Percentiles rank a stretch among this genome's conserved stretches.
Conservation (phyloP, 2,113 vertebrate genomes). For the Nettapus auritus region DNA sequence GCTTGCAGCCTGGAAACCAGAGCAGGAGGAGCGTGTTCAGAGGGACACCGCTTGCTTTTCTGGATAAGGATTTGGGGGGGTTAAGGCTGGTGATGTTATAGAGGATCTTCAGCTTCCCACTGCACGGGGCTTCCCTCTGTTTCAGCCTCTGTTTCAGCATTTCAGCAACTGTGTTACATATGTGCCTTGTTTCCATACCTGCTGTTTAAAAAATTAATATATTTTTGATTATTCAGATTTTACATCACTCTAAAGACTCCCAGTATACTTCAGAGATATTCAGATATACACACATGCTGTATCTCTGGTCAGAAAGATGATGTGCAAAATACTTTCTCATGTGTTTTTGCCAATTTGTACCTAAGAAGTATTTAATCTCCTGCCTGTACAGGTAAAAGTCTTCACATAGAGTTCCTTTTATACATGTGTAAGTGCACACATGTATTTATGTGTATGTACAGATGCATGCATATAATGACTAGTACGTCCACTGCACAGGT, state of each 20-base stretch:
- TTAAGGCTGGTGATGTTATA: background rate
- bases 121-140: background rate
- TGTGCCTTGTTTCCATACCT: background rate
- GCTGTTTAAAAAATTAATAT: accelerated
- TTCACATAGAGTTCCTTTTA: background rate
- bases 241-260: accelerated
- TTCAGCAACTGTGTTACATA: accelerated
- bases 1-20: background rate
- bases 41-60: background rate
- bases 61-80: accelerated
- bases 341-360: background rate
- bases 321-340: background rate
- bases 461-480: background rate
- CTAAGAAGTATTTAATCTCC: background rate
- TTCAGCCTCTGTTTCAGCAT: accelerated
- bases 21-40: background rate
- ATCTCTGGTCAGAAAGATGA: background rate
- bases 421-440: too few relatives aligned
- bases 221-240: background rate
- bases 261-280: accelerated
- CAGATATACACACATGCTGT: accelerated
- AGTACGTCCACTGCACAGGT: too few relatives aligned
- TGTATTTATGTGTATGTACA: background rate
- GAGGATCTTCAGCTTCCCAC: background rate
- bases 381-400: background rate